Base-by-base conservation (phyloP, 2,888 invertebrate species). In the Harpalus rubripes region DNA sequence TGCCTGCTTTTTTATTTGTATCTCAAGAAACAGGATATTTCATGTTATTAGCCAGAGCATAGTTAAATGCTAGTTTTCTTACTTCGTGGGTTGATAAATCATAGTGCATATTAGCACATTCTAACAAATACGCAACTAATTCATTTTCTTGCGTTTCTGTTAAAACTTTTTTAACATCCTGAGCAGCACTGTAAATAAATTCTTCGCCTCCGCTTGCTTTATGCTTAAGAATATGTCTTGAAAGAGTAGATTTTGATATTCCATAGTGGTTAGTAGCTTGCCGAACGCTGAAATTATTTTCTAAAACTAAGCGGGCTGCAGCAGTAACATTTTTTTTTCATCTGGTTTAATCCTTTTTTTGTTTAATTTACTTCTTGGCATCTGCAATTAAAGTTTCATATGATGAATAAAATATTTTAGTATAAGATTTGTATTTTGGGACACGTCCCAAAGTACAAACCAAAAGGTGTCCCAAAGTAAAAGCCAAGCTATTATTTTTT, bases 1-100 rank as follows among this genome's bases (percentile, higher is more conserved):
- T 61, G 56, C 85, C 86, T 72, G 85, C 86, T 74, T 12, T 39
- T 58, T 86, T 82, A 44, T 86, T 86, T 74, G 80, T 22, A 18
- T 65, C 52, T 84, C 84, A 85, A 44, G 18, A 32, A 18, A 18
- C 26, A 32, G 65, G 65, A 22, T 18, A 18, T 65, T 32, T 32
- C 32, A 65, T 32, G 18, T 65, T 65, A 32, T 65, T 32, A n/a
- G n/a, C 32, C n/a, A 22, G 6, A 32, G 65, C 65, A 65, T n/a
- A 65, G 26, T 22, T 22, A 65, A 65, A 22, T 22, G 65, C 65
- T 65, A 65, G 26, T 22, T 22, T 22, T 65, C 65, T 65, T 18
- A 65, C 18, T 32, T 65, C 22, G 8, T 65, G 15, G 15, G 22
- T 22, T 32, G 65, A 18, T 12, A 65, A 22, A 12, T 32, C 65